These are phyloP conservation scores for Thereva nobilitata DNA, from an alignment of 2,888 invertebrate genomes.

Conservation along the genomic window DNA sequence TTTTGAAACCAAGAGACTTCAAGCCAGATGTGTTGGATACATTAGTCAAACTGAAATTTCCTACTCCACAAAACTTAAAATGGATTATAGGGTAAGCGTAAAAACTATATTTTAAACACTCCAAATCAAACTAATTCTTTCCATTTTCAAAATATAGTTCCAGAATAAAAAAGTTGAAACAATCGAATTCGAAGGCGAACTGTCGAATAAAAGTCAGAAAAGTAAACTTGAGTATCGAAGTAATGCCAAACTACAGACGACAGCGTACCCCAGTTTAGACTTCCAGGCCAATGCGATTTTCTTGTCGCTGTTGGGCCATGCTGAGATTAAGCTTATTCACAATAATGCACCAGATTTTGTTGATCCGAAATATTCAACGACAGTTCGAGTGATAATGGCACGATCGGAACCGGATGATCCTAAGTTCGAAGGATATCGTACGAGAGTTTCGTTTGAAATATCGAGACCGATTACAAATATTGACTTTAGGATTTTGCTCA, in stretches of 20 bases:
- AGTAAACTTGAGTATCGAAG: slow-evolving; percentile 60
- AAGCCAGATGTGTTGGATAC: slow-evolving; percentile 74
- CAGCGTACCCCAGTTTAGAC: slow-evolving; percentile 76
- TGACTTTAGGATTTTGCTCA: slow-evolving; percentile 66
- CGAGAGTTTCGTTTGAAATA: slow-evolving; percentile 65
- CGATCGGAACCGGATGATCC: slow-evolving; percentile 66
- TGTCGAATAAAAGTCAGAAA: slow-evolving; percentile 59
- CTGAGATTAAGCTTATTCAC: slow-evolving; percentile 72
- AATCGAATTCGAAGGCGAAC: slow-evolving; percentile 59
- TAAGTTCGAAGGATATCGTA: slow-evolving; percentile 60
- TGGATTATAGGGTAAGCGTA: slow-evolving; percentile 63
- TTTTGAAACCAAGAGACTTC: slow-evolving; percentile 77
- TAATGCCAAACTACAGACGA: slow-evolving; percentile 70
- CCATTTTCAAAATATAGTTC: slow-evolving; percentile 47
- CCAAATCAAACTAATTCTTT: background rate
- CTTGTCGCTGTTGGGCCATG: slow-evolving; percentile 72
- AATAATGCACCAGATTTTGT: slow-evolving; percentile 67
- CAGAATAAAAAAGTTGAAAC: slow-evolving; percentile 54
- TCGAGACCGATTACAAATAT: slow-evolving; percentile 69
- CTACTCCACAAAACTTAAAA: slow-evolving; percentile 53
- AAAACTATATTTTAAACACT: background rate
- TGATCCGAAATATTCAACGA: slow-evolving; percentile 66
- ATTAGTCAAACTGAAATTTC: slow-evolving; percentile 60
- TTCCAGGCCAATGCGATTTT: slow-evolving; percentile 67
- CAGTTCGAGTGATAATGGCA: slow-evolving; percentile 64